These are phyloP conservation scores for Phyto melanocephala DNA, from an alignment of 2,888 invertebrate species.

Conservation along the genomic window DNA sequence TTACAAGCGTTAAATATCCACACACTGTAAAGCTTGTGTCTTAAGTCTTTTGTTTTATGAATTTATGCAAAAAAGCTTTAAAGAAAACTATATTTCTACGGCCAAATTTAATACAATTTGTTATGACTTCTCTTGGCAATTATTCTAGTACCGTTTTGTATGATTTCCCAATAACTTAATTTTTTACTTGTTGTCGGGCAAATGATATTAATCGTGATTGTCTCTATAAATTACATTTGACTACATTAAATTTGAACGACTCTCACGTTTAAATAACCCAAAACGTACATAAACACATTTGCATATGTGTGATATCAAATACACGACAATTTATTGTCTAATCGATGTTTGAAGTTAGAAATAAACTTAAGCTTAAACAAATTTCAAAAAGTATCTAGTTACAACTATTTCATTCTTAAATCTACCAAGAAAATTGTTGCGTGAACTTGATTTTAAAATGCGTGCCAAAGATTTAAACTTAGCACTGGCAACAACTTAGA, in stretches of 20 bases:
- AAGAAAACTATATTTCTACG: neutral
- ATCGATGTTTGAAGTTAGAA: neutral
- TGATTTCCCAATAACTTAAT: neutral
- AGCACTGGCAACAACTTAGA: neutral
- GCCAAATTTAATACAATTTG: constrained; percentile 2
- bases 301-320: neutral
- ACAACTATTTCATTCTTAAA: constrained; percentile 13
- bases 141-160: neutral
- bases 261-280: constrained; percentile 16
- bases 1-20: neutral
- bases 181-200: constrained; percentile 14
- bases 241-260: constrained; percentile 27
- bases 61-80: neutral
- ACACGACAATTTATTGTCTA: constrained; percentile 42
- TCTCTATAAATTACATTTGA: constrained; percentile 46
- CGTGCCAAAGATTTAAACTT: constrained; percentile 58
- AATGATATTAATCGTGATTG: constrained; percentile 53
- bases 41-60: neutral
- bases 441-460: constrained; percentile 57
- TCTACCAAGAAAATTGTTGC: constrained; percentile 34
- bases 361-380: neutral
- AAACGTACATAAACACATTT: neutral
- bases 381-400: neutral
- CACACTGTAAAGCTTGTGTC: neutral
- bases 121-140: neutral